Evolutionary conservation across 2,113 vertebrate genomes (phyloP).

Genomic region (Copsychus sechellarum): DNA sequence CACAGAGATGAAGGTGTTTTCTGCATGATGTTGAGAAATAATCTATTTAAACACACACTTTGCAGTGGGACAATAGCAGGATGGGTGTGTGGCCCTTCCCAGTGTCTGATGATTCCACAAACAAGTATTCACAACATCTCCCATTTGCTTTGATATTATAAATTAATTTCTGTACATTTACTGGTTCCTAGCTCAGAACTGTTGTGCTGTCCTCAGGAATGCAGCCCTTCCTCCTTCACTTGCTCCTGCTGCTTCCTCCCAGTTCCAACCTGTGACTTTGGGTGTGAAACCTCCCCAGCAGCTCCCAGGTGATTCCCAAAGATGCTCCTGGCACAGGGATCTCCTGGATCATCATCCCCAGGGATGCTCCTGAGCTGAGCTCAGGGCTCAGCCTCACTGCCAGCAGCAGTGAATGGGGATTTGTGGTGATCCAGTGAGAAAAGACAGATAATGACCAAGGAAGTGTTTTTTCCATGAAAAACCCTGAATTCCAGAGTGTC

Average conservation of each 20-base stretch:
- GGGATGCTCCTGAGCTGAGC: neutral
- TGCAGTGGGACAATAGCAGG: neutral
- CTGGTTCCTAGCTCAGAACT: neutral
- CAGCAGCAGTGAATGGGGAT: neutral
- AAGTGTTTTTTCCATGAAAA: neutral
- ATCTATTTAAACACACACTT: neutral
- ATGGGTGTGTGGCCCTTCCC: neutral
- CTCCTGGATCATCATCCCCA: neutral
- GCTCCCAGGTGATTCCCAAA: neutral
- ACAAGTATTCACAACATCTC: too few species aligned
- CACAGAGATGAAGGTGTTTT: neutral
- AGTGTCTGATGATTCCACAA: neutral
- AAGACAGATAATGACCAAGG: neutral
- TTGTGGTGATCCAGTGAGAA: neutral
- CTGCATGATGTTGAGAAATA: neutral
- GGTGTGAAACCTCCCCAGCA: neutral
- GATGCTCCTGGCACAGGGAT: neutral
- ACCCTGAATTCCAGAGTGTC: neutral
- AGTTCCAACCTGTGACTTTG: neutral
- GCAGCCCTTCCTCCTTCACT: neutral
- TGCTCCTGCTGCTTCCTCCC: neutral
- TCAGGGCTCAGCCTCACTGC: neutral
- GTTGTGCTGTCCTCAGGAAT: neutral
- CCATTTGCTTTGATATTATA: neutral
- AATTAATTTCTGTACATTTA: neutral